Percentiles rank a stretch among this genome's conserved stretches.
These are phyloP conservation scores for Passer montanus DNA, from an alignment of 2,113 vertebrate genomes.

Conservation along the genomic window DNA sequence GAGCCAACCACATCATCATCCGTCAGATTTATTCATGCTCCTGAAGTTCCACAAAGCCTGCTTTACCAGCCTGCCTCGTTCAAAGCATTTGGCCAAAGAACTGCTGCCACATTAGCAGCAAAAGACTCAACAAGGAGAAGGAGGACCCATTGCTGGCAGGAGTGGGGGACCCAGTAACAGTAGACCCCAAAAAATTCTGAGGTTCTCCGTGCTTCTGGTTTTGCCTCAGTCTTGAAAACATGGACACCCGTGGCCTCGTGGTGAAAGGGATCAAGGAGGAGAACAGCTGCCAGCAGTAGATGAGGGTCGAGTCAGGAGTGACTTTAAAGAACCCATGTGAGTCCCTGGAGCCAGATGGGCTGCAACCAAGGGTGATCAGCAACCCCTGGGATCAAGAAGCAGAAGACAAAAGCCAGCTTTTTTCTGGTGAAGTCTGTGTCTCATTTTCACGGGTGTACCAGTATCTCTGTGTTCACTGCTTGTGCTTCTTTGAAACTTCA, in stretches of 20 bases:
- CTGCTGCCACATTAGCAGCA: background rate
- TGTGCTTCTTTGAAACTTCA: fast-evolving
- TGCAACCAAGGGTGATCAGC: background rate
- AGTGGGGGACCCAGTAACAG: no score
- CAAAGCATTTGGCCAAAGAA: background rate
- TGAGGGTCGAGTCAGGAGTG: background rate
- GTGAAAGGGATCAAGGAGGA: background rate
- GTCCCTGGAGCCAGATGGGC: background rate
- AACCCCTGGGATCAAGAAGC: background rate
- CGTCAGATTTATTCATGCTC: fast-evolving
- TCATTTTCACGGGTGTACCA: background rate
- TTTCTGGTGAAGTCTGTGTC: background rate
- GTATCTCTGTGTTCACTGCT: background rate
- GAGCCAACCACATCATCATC: background rate
- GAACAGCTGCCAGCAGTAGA: background rate
- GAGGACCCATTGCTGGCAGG: background rate
- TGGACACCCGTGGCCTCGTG: fast-evolving
- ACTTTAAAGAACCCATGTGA: background rate
- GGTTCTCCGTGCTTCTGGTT: background rate
- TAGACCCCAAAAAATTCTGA: background rate
- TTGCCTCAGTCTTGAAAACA: background rate
- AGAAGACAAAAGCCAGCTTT: background rate
- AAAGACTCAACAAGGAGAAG: background rate
- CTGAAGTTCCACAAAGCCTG: background rate
- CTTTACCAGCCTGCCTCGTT: background rate